Evolutionary conservation across 2,797 vertebrate genomes (phyloP), one percentile per base, ranked within the genome.

Genomic region (Rallus crepitans): DNA sequence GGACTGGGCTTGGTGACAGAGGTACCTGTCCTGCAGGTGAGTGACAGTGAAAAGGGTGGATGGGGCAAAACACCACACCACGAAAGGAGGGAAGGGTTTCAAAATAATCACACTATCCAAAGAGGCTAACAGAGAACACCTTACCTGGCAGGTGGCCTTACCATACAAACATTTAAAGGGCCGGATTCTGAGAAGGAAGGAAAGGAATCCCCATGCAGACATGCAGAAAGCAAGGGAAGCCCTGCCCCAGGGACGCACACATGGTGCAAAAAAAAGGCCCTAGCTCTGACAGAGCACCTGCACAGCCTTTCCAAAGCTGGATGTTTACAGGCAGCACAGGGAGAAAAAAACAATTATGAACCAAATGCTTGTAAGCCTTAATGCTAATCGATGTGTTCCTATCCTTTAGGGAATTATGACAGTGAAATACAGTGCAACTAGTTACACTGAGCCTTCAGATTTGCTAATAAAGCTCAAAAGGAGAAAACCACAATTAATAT

Each of bases 161-260:
- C 33, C 35, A 7, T 16, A 31, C 39, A 25, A 57, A 56, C 31
- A 63, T 68, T 87, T 80, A 48, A 66, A 78, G 39, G 23, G 24
- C 71, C 75, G 28, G 50, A 88, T 75, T 71, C 39, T n/a, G 77
- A 37, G 55, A 82, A 85, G 23, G 21, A 66, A 92, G 30, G 45
- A 77, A 53, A 83, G 27, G 40, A 94, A 89, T 42, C 11, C 7
- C 10, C 1, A 4, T 28, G 28, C 2, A 3, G 9, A 6, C 31
- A 12, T 18, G 30, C 56, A 35, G 72, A 80, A 47, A 0, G 0
- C n/a, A 64, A 53, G 7, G 28, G 45, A 87, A 69, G 31, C 18
- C 27, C 42, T 82, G 65, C 20, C 56, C 33, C 15, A 45, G 47
- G 27, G 55, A 76, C 1, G 1, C 18, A 12, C 0, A 0, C 35